phyloP scores from a whole-genome alignment of 2,888 invertebrate species.

The Synergus japonicus region DNA sequence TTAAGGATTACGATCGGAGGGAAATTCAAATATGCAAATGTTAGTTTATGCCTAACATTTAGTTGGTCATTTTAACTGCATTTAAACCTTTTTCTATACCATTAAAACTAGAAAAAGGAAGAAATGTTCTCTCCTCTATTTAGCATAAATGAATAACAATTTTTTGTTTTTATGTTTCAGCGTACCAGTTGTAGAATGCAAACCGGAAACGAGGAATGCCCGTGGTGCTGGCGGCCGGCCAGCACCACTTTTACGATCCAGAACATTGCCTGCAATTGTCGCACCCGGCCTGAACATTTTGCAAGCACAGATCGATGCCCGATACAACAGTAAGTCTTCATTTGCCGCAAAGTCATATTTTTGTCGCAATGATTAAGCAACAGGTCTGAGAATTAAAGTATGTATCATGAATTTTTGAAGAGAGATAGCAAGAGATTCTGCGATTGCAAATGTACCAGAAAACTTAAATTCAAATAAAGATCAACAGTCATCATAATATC shows the following conservation, averaged over 20 bases:
- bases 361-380: not conserved
- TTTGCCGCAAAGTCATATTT: not conserved
- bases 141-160: not conserved
- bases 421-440: too few relatives aligned
- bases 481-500: not conserved
- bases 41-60: not conserved
- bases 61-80: not conserved
- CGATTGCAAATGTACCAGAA: not conserved
- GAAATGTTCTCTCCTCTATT: not conserved
- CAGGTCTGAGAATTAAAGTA: not conserved
- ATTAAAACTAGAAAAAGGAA: not conserved
- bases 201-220: slow-evolving; percentile 62
- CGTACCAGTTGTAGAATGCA: slow-evolving; percentile 66
- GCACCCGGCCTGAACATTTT: slow-evolving; percentile 90
- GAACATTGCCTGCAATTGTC: slow-evolving; percentile 92
- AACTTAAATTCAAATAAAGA: not conserved
- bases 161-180: slow-evolving; percentile 57
- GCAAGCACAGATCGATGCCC: slow-evolving; percentile 89
- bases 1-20: not conserved
- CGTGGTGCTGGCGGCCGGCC: slow-evolving; percentile 79
- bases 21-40: not conserved
- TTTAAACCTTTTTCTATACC: not conserved
- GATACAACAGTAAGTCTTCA: slow-evolving; percentile 74
- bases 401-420: not conserved
- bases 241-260: slow-evolving; percentile 88